phyloP scores from a whole-genome alignment of 1,140 invertebrate species.

The Steinernema khuongi region DNA sequence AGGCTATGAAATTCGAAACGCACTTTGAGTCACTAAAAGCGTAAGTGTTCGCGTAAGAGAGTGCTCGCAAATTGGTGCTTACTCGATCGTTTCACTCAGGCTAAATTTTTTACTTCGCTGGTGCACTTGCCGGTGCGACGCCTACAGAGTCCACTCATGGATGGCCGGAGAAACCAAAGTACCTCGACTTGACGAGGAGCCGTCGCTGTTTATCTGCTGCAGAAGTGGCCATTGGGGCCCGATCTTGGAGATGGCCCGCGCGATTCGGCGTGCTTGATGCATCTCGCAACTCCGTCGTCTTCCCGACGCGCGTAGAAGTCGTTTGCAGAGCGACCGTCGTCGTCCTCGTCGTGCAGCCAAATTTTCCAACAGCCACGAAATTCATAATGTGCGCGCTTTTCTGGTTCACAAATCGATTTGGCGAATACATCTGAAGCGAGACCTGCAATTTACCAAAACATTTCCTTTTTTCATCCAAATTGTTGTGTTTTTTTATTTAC shows the following conservation, averaged over 20 bases:
- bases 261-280: too few species aligned
- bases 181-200: too few species aligned
- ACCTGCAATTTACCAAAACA: neutral
- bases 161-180: too few species aligned
- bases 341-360: neutral
- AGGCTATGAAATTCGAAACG: neutral
- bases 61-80: neutral
- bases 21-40: neutral
- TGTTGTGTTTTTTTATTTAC: neutral
- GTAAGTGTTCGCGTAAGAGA: neutral
- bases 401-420: neutral
- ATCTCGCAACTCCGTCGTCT: neutral
- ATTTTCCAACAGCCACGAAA: neutral
- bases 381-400: neutral
- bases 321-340: neutral
- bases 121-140: too few species aligned
- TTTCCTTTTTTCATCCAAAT: slow-evolving; percentile 4
- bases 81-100: neutral
- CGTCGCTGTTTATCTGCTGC: too few species aligned
- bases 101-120: too few species aligned
- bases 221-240: too few species aligned
- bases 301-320: neutral
- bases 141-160: too few species aligned
- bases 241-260: neutral
- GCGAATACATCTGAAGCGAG: neutral